Evolutionary conservation across 1,140 invertebrate genomes (phyloP).

Genomic region (Lepidotrigona ventralis): DNA sequence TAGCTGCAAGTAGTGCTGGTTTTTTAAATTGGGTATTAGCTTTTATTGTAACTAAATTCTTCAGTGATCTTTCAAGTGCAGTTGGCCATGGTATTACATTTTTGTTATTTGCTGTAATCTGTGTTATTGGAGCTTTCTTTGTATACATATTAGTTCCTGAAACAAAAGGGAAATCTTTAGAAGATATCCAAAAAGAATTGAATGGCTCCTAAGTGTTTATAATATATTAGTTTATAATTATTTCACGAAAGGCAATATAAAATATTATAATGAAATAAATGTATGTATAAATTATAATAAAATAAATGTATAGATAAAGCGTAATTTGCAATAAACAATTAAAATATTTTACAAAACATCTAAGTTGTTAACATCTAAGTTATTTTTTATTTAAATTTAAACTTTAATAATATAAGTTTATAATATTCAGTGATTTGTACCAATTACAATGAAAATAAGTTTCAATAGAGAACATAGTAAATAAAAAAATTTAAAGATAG

Average conservation of each 20-base stretch:
- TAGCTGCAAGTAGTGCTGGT: conserved; percentile 87
- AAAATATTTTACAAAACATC: background rate
- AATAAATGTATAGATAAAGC: background rate
- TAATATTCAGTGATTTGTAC: too few species aligned
- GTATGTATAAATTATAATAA: background rate
- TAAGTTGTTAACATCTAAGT: too few species aligned
- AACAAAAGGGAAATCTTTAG: conserved; percentile 93
- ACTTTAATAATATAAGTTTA: too few species aligned
- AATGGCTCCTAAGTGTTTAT: conserved; percentile 58
- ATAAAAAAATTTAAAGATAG: too few species aligned
- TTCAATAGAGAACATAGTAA: too few species aligned
- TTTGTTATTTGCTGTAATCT: conserved; percentile 89
- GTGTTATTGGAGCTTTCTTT: conserved; percentile 86
- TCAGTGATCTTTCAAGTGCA: conserved; percentile 81
- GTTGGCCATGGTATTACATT: conserved; percentile 86
- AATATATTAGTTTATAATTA: background rate
- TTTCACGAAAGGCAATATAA: background rate
- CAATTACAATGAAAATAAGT: too few species aligned
- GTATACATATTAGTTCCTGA: conserved; percentile 91
- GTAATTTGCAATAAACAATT: background rate
- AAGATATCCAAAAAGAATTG: conserved; percentile 88
- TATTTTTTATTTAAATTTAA: background rate
- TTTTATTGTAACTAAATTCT: conserved; percentile 91
- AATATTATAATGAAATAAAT: background rate
- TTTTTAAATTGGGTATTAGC: conserved; percentile 89